Evolutionary conservation across 2,797 vertebrate genomes (phyloP), one percentile per base, ranked within the genome.

Genomic region (Myotis planiceps): DNA sequence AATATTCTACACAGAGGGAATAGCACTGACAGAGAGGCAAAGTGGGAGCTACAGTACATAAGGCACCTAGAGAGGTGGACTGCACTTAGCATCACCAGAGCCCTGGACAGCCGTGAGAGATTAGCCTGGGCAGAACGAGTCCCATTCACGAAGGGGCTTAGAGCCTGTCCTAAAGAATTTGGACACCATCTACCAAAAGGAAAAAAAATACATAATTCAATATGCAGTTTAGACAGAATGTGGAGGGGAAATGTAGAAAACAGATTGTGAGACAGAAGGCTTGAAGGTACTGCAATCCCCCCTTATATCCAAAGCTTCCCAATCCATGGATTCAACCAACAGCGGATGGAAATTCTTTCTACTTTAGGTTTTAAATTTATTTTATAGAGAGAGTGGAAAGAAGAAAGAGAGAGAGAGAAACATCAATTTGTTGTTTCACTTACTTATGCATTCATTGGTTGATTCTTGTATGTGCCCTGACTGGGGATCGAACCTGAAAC

Each of bases 201-300:
- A 29, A 51, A 72, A 68, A 76, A 8, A 69, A 66, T 6, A 51
- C 16, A 55, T 74, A 69, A 75, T 19, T 18, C 32, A 78, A 55
- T 34, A 66, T 58, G 5, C 18, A 42, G 12, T 88, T 80, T 65
- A 69, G 58, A 83, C 78, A 86, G 8, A 79, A 45, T 23, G 4
- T 51, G 13, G 27, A 80, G 29, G 34, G 49, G 87, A 63, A 3
- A 21, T 71, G 19, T 49, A 27, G 53, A 72, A 81, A 92, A 90
- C 21, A 86, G 69, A 80, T 45, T 78, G 32, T 68, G 86, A 47
- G 12, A 69, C 1, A 87, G 45, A 65, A 9, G 23, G 39, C 5
- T 65, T 83, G 12, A 21, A 88, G 10, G 32, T 72, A 83, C 81
- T 78, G 58, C 18, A 65, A 21, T 32, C 18, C 23, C 9, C 6